phyloP scores from a whole-genome alignment of 1,140 invertebrate species.

The Drosophila pseudoananassae region DNA sequence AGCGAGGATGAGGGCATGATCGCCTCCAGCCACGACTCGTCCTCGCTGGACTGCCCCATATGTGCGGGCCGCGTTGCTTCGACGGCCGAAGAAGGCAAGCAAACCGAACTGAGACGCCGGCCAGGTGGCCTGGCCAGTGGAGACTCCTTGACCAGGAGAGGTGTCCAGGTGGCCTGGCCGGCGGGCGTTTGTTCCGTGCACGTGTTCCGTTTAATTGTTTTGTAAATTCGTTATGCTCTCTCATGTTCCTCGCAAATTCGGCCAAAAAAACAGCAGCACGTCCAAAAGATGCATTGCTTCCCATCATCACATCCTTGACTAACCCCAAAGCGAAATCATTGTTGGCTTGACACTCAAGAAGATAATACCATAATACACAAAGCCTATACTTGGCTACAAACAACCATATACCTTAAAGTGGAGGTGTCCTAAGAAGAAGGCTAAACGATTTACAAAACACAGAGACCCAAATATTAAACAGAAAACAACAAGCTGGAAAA shows the following conservation, averaged over 20 bases:
- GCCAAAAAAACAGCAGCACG: constrained; percentile 69
- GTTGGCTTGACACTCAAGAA: background rate
- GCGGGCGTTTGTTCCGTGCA: constrained; percentile 68
- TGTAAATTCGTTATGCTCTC: constrained; percentile 85
- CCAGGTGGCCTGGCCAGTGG: constrained; percentile 22
- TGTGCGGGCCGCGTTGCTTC: constrained; percentile 54
- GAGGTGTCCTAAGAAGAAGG: constrained; percentile 33
- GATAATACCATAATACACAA: background rate
- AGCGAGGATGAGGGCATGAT: constrained; percentile 45
- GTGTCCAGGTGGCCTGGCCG: constrained; percentile 30
- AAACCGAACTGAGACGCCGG: constrained; percentile 60
- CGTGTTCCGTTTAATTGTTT: constrained; percentile 81
- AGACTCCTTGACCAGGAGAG: too few relatives aligned
- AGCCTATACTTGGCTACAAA: too few relatives aligned
- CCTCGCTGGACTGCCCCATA: constrained; percentile 72
- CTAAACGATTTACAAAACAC: constrained; percentile 78
- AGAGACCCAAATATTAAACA: constrained; percentile 26
- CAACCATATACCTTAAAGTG: constrained; percentile 1
- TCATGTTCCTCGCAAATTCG: constrained; percentile 80
- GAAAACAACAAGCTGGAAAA: constrained; percentile 6
- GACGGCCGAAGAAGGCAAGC: constrained; percentile 81
- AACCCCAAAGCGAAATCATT: constrained; percentile 29
- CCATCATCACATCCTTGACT: constrained; percentile 43
- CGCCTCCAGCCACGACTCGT: constrained; percentile 44
- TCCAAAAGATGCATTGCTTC: constrained; percentile 34